Evolutionary conservation across 2,797 vertebrate genomes (phyloP).

Genomic region (Amazonetta brasiliensis): DNA sequence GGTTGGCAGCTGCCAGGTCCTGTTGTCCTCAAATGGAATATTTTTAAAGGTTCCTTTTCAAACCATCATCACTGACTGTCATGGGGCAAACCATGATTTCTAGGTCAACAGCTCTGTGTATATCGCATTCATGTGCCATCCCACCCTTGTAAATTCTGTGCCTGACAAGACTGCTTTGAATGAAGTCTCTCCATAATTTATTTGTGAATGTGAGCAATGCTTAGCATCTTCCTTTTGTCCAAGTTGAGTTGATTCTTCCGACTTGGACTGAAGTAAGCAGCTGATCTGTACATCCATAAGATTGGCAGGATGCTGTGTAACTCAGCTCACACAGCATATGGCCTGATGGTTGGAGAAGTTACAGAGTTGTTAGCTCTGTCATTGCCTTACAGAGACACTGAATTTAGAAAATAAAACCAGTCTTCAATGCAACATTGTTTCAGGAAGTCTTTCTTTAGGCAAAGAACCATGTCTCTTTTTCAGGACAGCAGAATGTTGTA

Average conservation of each 20-base stretch:
- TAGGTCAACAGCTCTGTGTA: not conserved
- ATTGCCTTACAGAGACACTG: not conserved
- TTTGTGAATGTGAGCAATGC: accelerated
- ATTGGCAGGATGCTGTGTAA: not conserved
- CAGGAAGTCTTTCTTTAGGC: not conserved
- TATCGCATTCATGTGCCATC: not conserved
- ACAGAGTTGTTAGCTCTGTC: not conserved
- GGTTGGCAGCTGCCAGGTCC: conserved; percentile 44
- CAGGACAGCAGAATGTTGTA: not conserved
- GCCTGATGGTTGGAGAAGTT: not conserved
- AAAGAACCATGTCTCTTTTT: accelerated
- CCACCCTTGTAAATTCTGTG: not conserved
- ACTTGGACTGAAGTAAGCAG: not conserved
- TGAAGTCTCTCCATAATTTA: not conserved
- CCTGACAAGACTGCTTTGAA: not conserved
- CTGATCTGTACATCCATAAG: not conserved
- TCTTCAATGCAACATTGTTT: not conserved
- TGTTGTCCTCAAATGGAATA: conserved; percentile 37
- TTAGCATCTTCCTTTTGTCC: not conserved
- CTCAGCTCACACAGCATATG: not conserved
- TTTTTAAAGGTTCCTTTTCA: conserved; percentile 34
- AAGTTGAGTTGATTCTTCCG: not conserved
- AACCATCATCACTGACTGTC: not conserved
- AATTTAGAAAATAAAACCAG: not conserved
- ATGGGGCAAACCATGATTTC: accelerated